Evolutionary conservation across 2,888 invertebrate species (phyloP), one percentile per base, ranked within the genome.

Genomic region (Gastrophysa polygoni): DNA sequence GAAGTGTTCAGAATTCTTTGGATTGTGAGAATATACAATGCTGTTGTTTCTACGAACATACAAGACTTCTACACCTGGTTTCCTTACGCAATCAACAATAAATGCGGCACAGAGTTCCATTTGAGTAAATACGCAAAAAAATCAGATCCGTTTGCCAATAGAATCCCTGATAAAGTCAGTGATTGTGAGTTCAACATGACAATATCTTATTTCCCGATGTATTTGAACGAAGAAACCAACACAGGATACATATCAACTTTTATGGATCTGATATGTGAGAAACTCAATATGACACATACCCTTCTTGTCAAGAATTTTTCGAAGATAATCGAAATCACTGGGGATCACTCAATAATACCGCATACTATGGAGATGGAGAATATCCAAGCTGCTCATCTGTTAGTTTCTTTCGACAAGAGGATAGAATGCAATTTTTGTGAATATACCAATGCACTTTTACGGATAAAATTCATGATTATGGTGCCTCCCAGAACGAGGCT

Each of bases 61-160:
- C 16, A 8, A 6, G 11, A 14, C 3, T 51, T 51, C 17, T 51
- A 32, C 32, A 51, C 51, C 1, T 51, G 51, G 51, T 32, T 18
- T 17, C 51, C 51, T 7, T 51, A 51, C 11, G 28, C 34, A 10
- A 18, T 17, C n/a, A 51, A 51, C 11, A 51, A 51, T 32, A 32
- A 51, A 32, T 51, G 51, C 11, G 32, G 51, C 16, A 51, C 16
- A 5, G 32, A 44, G 6, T 44, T 44, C 44, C 6, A 44, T 17
- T 18, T 44, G 17, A 17, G 16, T 14, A 32, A 51, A 24, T 51
- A 51, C 16, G n/a, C n/a, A n/a, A 1, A 5, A 4, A 48, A 48
- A 28, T 6, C 11, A 21, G 11, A 24, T 16, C 32, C 51, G 16
- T 51, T 51, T 5, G 16, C 28, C 14, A 16, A 17, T 14, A 32